Conservation (phyloP, 2,797 vertebrate species). For the Hemitrygon akajei region DNA sequence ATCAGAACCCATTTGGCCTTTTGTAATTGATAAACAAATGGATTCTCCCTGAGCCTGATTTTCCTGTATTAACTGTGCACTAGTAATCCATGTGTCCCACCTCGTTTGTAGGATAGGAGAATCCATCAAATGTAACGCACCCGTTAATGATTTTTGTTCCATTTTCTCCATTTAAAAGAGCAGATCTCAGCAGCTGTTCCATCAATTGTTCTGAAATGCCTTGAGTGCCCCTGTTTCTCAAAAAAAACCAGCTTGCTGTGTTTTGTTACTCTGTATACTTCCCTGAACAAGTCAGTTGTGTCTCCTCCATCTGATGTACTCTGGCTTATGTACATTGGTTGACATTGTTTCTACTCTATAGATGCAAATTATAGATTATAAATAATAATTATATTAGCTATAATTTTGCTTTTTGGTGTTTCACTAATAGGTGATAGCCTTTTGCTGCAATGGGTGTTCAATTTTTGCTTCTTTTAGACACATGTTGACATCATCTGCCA, state of each 20-base stretch:
- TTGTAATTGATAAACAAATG: not conserved
- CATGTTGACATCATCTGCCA: slow-evolving; percentile 6
- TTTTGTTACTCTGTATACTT: not conserved
- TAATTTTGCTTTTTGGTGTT: not conserved
- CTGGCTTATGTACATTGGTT: not conserved
- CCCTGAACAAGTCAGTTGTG: not conserved
- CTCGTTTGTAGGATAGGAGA: not conserved
- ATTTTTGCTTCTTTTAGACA: not conserved
- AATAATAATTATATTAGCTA: not conserved
- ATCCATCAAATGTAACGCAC: not conserved
- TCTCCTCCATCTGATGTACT: not conserved
- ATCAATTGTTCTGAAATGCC: not conserved
- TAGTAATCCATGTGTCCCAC: not conserved
- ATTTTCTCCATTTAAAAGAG: not conserved
- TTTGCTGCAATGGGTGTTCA: not conserved
- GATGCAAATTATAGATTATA: not conserved
- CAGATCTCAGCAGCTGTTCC: not conserved
- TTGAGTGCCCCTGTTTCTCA: not conserved
- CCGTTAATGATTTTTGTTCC: not conserved
- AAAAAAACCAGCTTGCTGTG: not conserved
- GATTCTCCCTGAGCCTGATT: not conserved
- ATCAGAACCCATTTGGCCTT: not conserved
- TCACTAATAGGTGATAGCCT: not conserved
- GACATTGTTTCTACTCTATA: not conserved
- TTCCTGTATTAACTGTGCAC: not conserved